These are phyloP conservation scores for Linepithema humile DNA, from an alignment of 1,140 invertebrate genomes.

Conservation along the genomic window DNA sequence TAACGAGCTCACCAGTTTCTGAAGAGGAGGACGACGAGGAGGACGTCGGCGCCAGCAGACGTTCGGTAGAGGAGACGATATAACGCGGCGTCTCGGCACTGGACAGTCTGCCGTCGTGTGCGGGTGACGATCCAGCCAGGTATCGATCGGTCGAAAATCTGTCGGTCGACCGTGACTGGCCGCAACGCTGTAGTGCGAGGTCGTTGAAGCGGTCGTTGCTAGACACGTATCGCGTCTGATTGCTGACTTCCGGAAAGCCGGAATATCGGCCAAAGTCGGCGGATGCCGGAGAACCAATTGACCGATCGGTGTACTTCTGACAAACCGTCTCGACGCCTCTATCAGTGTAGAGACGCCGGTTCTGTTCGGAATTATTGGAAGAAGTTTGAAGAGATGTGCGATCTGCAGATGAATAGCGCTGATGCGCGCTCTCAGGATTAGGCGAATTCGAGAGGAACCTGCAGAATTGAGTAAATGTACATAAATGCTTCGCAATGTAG, in stretches of 20 bases:
- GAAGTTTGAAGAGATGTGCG: slow-evolving; percentile 66
- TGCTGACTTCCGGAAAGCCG: slow-evolving; percentile 69
- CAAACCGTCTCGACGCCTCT: slow-evolving; percentile 72
- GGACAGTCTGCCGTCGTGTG: slow-evolving; percentile 68
- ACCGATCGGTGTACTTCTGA: slow-evolving; percentile 78
- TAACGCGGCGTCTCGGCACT: slow-evolving; percentile 59
- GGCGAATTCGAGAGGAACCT: slow-evolving; percentile 76
- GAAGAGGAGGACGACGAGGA: slow-evolving; percentile 85
- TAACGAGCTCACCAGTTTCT: slow-evolving; percentile 76
- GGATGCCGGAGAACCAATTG: slow-evolving; percentile 75
- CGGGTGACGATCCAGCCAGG: slow-evolving; percentile 67
- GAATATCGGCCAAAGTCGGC: slow-evolving; percentile 76
- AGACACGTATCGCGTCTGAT: slow-evolving; percentile 74
- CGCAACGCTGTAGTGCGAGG: slow-evolving; percentile 83
- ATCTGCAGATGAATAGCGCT: slow-evolving; percentile 80
- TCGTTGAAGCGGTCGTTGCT: slow-evolving; percentile 84
- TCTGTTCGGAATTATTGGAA: slow-evolving; percentile 32
- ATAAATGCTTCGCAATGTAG: too few species aligned
- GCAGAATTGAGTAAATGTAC: neutral
- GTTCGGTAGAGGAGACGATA: slow-evolving; percentile 77
- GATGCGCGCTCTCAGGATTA: slow-evolving; percentile 77
- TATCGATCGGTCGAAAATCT: slow-evolving; percentile 79
- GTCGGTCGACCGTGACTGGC: slow-evolving; percentile 83
- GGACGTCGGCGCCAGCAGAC: slow-evolving; percentile 76
- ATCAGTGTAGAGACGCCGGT: slow-evolving; percentile 67